Conservation (phyloP, 1,140 invertebrate genomes). For the Bicyclus anynana region DNA sequence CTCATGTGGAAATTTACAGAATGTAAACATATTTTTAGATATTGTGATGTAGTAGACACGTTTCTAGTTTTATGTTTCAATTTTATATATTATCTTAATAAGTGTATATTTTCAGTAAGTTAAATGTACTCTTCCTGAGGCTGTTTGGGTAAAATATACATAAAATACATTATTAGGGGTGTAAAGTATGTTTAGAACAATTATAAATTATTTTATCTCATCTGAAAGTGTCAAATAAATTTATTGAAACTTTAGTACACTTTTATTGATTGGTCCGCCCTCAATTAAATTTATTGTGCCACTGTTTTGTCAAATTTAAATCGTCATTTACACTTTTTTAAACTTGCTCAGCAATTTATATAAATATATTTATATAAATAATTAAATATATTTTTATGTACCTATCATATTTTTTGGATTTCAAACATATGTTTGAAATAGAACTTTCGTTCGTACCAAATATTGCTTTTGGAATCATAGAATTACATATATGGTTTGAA, state of each 20-base stretch:
- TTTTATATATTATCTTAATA: slow-evolving; percentile 2
- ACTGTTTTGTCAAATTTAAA: neutral
- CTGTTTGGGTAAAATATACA: neutral
- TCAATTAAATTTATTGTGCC: neutral
- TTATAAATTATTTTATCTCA: slow-evolving; percentile 1
- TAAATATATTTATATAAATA: too few species aligned
- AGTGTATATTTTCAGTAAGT: neutral
- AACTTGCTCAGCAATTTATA: too few species aligned
- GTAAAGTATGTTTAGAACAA: neutral
- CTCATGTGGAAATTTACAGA: slow-evolving; percentile 10
- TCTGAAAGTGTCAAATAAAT: slow-evolving; percentile 11
- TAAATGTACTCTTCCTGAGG: neutral
- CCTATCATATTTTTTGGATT: too few species aligned
- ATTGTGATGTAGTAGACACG: neutral
- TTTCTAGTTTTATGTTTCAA: neutral
- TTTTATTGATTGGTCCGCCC: neutral
- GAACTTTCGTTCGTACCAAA: too few species aligned
- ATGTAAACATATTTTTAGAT: slow-evolving; percentile 13
- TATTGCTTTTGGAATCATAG: too few species aligned
- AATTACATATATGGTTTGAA: too few species aligned
- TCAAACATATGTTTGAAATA: too few species aligned
- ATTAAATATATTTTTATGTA: too few species aligned
- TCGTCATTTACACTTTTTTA: too few species aligned
- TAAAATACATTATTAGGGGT: neutral
- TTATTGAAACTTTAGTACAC: neutral